Percentiles rank a stretch among this genome's conserved stretches.
These are phyloP conservation scores for Amphipyra berbera DNA, from an alignment of 2,888 invertebrate genomes.

Conservation along the genomic window DNA sequence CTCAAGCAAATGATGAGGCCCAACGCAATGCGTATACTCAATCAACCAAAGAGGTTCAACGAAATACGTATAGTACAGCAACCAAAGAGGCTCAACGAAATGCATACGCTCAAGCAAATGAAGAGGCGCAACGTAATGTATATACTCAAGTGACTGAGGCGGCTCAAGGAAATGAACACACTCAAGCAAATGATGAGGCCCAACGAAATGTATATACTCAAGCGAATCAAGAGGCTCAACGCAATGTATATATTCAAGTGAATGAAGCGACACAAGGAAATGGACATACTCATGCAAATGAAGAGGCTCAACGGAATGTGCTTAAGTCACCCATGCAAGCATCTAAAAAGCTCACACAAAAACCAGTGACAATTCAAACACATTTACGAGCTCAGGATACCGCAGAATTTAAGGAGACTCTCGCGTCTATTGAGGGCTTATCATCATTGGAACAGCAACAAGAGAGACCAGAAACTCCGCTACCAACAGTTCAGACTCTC, in stretches of 20 bases:
- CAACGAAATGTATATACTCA: background rate
- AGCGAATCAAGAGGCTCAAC: background rate
- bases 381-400: conserved; percentile 4
- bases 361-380: conserved; percentile 1
- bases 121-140: background rate
- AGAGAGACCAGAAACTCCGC: conserved; percentile 14
- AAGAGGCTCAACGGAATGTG: background rate
- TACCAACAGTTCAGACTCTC: conserved; percentile 20
- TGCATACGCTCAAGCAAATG: background rate
- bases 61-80: background rate
- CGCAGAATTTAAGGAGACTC: conserved; percentile 14
- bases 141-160: no score
- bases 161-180: background rate
- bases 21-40: background rate
- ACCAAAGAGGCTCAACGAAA: background rate
- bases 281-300: no score
- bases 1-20: conserved; percentile 3
- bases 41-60: background rate
- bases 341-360: conserved; percentile 7
- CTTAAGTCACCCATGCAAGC: conserved; percentile 6
- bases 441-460: conserved; percentile 27
- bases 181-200: background rate
- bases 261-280: conserved; percentile 6
- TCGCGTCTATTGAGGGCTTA: conserved; percentile 23
- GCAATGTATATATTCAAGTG: background rate